Evolutionary conservation across 1,140 invertebrate species (phyloP), one percentile per base, ranked within the genome.

Genomic region (Diachasmimorpha longicaudata): DNA sequence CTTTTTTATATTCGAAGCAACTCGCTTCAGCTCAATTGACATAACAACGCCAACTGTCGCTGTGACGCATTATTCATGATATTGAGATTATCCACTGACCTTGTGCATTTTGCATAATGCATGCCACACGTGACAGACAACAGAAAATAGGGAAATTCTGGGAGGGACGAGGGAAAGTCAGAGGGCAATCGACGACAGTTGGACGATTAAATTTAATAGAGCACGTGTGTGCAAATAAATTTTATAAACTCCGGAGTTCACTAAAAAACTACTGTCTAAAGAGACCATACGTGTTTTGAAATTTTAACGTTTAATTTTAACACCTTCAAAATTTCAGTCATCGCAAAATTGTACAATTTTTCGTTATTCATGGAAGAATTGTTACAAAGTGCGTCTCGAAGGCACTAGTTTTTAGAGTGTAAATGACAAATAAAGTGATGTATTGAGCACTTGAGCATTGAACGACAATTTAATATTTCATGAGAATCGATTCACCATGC

Each of bases 31-130:
- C 19, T 21, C 67, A 52, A 48, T 31, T 71, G 3, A 36, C 44
- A 39, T 78, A 74, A 79, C 81, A 78, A 78, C 70, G 78, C 81
- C 84, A 85, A 85, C 83, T 85, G 84, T 81, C 80, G 78, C 78
- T 19, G 42, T 76, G 77, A 52, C 77, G 81, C 78, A 81, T 83
- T 82, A 82, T 81, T 78, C 77, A 73, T 72, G 71, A 80, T 82
- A 81, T 84, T 25, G 31, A 25, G 25, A 44, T 58, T 42, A 66
- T 63, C 25, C 39, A 70, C 21, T 46, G 13, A 8, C 11, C 16
- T 66, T 21, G 19, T 21, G 36, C 48, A 63, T 68, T 68, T 36
- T 68, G 66, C 36, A 68, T 66, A 66, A 66, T 31, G 31, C 23
- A 66, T 66, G 58, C 23, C 16, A 52, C 48, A 39, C 66, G 66